A percentile compares a stretch with the other conserved stretches of the same genome.
Conservation (phyloP, 1,140 invertebrate species). For the Eumeta japonica region DNA sequence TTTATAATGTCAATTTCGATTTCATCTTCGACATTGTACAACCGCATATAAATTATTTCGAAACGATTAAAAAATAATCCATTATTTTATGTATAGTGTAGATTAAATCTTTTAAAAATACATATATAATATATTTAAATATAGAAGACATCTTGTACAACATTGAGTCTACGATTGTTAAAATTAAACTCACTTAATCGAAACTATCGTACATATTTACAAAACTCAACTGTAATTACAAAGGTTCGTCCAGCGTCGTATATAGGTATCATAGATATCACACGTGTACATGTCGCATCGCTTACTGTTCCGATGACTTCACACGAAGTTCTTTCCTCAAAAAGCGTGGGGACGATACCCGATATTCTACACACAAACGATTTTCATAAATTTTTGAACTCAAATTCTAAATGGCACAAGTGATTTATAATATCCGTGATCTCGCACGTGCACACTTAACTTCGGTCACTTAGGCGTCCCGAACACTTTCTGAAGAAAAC, state of each 20-base stretch:
- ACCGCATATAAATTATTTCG: slow-evolving; percentile 57
- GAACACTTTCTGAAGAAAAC: no score
- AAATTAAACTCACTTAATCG: slow-evolving; percentile 47
- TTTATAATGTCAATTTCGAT: slow-evolving; percentile 49
- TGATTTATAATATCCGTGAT: no score
- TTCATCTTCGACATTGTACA: slow-evolving; percentile 53
- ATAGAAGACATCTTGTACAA: slow-evolving; percentile 54
- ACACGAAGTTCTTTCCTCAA: no score
- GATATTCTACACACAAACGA: no score
- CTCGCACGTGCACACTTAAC: no score
- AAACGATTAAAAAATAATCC: slow-evolving; percentile 54
- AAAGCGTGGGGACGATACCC: no score
- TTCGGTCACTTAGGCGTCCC: no score
- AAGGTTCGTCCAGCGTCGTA: no score
- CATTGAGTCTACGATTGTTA: slow-evolving; percentile 50
- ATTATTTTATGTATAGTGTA: slow-evolving; percentile 55
- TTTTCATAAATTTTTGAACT: no score
- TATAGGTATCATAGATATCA: slow-evolving; percentile 55
- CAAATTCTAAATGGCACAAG: no score
- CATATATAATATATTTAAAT: slow-evolving; percentile 56
- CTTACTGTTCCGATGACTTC: no score
- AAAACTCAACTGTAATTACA: slow-evolving; percentile 51
- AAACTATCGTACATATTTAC: slow-evolving; percentile 57
- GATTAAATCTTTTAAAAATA: slow-evolving; percentile 57
- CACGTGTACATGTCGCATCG: no score